Percentiles rank a stretch among this genome's conserved stretches.
Conservation (phyloP, 2,113 vertebrate genomes). For the Tonatia bakeri region DNA sequence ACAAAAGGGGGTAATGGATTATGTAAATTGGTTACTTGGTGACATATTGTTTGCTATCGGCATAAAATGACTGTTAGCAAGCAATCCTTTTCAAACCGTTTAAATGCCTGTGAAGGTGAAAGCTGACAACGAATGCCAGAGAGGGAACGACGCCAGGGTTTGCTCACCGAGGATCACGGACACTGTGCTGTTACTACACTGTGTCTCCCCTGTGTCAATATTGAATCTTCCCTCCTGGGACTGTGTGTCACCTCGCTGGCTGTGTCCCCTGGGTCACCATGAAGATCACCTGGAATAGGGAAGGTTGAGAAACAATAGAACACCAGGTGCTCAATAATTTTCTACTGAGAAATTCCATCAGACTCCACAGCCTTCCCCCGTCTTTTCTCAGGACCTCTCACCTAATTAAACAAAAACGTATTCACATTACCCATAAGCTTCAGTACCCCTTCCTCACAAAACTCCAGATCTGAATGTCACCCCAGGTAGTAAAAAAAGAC, state of each 20-base stretch:
- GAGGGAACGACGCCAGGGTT: accelerated
- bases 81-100: background rate
- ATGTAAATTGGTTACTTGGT: background rate
- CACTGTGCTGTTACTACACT: background rate
- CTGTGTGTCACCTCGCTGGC: background rate
- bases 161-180: background rate
- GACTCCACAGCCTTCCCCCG: constrained; percentile 25
- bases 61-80: background rate
- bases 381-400: constrained; percentile 7
- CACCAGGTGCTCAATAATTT: background rate
- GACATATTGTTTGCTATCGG: background rate
- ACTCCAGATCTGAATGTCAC: background rate
- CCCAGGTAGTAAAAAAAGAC: background rate
- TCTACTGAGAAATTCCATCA: background rate
- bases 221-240: too few species aligned
- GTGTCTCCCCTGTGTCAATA: background rate
- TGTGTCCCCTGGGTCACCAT: background rate
- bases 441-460: background rate
- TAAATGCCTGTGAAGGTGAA: background rate
- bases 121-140: background rate
- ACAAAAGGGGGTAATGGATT: background rate
- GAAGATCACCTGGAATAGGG: accelerated
- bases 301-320: background rate
- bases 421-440: background rate
- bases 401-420: constrained; percentile 17